These are phyloP conservation scores for Tenthredo distinguenda DNA, from an alignment of 2,888 invertebrate species.

Conservation along the genomic window DNA sequence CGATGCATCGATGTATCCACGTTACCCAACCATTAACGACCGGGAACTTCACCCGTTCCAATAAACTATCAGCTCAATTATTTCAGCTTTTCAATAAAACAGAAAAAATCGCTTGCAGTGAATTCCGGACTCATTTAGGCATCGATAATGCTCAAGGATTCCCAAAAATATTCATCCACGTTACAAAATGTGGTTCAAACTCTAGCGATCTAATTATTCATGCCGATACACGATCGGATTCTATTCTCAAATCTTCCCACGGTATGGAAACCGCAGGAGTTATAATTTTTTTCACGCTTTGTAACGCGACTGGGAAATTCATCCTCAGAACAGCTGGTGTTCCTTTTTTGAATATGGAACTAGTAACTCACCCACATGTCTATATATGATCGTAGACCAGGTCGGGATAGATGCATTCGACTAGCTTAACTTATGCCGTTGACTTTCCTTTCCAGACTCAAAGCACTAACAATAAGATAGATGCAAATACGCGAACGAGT, in stretches of 20 bases:
- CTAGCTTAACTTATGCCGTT: slow-evolving; percentile 2
- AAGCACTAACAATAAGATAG: slow-evolving; percentile 42
- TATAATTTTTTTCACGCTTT: not conserved
- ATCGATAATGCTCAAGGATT: not conserved
- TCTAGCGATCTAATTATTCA: not conserved
- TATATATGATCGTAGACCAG: not conserved
- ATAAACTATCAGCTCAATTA: not conserved
- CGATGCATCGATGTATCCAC: not conserved
- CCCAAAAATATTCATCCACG: not conserved
- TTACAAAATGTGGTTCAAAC: not conserved
- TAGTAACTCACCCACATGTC: not conserved
- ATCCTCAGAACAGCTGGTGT: not conserved
- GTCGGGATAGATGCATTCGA: not conserved
- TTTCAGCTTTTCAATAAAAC: not conserved
- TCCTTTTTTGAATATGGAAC: not conserved
- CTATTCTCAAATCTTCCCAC: not conserved
- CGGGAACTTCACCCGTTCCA: not conserved
- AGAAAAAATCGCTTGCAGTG: not conserved
- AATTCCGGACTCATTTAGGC: too few species aligned
- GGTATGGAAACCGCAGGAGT: not conserved
- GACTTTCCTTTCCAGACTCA: slow-evolving; percentile 8
- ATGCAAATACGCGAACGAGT: slow-evolving; percentile 26
- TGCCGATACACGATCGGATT: not conserved
- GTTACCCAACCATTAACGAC: not conserved
- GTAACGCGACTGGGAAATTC: not conserved